Evolutionary conservation across 2,888 invertebrate species (phyloP).

Genomic region (Morpho deidamia): DNA sequence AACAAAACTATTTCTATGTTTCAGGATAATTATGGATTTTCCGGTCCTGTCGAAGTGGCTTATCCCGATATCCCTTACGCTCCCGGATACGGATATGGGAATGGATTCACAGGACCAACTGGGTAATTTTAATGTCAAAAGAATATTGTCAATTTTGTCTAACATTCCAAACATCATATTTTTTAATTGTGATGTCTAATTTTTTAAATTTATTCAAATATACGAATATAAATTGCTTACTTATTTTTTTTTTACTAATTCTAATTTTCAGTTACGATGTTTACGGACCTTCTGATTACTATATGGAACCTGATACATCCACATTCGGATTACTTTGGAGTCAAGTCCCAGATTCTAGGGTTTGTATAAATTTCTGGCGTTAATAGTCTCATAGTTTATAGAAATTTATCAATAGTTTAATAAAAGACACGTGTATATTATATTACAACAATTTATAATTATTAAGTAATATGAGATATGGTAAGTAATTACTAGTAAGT

Average conservation of each 20-base stretch:
- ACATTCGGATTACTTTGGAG: constrained; percentile 58
- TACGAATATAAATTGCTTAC: too few species aligned
- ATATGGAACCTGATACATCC: constrained; percentile 58
- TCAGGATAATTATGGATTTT: constrained; percentile 51
- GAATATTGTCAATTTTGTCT: too few species aligned
- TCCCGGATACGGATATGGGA: constrained; percentile 58
- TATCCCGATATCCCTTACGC: constrained; percentile 67
- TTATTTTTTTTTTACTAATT: too few species aligned
- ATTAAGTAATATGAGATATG: too few species aligned
- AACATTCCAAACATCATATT: too few species aligned
- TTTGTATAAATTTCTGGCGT: constrained; percentile 50
- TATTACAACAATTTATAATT: too few species aligned
- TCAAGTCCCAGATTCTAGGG: constrained; percentile 64
- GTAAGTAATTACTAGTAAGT: too few species aligned
- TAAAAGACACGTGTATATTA: too few species aligned
- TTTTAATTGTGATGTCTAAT: too few species aligned
- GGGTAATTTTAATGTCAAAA: constrained; percentile 34
- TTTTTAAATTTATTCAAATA: too few species aligned
- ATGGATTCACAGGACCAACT: constrained; percentile 42
- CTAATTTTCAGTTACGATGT: constrained; percentile 53
- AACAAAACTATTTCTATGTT: constrained; percentile 20
- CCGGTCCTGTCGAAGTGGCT: constrained; percentile 46
- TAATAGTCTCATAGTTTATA: constrained; percentile 36
- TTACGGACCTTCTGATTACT: constrained; percentile 47
- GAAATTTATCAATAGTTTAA: too few species aligned